Evolutionary conservation across 37 sponge, comb jelly and placozoan species (phyloP).

Genomic region (Hexactinellida sp.): DNA sequence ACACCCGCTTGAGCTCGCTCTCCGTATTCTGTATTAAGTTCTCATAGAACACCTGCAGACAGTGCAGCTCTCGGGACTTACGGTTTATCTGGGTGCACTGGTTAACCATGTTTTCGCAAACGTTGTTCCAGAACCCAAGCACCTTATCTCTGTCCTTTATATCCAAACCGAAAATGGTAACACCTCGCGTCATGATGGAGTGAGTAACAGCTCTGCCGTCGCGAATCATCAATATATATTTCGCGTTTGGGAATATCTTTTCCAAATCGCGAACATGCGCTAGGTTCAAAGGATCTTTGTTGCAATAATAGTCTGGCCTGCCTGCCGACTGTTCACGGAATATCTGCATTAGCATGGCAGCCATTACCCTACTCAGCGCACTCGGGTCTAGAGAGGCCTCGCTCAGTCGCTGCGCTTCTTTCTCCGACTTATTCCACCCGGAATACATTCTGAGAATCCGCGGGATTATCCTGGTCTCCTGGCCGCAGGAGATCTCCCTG

Average conservation of each 20-base stretch:
- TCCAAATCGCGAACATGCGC: constrained; percentile 32
- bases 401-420: constrained; percentile 36
- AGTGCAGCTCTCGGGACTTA: not conserved
- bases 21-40: constrained; percentile 41
- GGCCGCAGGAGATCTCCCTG: constrained; percentile 78
- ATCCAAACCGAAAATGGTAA: constrained; percentile 70
- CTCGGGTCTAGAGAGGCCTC: constrained; percentile 42
- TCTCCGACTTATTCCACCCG: constrained; percentile 21
- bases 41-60: constrained; percentile 61
- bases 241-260: constrained; percentile 57
- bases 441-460: constrained; percentile 41
- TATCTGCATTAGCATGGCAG: constrained; percentile 41
- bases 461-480: constrained; percentile 78
- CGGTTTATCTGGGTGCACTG: constrained; percentile 22
- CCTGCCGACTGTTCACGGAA: constrained; percentile 41
- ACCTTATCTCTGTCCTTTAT: constrained; percentile 33
- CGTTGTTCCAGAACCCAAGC: constrained; percentile 64
- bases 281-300: constrained; percentile 78
- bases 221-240: constrained; percentile 60
- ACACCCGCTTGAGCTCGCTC: constrained; percentile 32
- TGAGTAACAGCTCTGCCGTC: constrained; percentile 79
- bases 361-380: constrained; percentile 34
- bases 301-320: constrained; percentile 42
- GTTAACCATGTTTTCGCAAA: constrained; percentile 32
- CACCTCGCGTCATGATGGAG: constrained; percentile 63